Base-by-base conservation (phyloP, 2,113 vertebrate species). In the Sarotherodon lohbergeri region DNA sequence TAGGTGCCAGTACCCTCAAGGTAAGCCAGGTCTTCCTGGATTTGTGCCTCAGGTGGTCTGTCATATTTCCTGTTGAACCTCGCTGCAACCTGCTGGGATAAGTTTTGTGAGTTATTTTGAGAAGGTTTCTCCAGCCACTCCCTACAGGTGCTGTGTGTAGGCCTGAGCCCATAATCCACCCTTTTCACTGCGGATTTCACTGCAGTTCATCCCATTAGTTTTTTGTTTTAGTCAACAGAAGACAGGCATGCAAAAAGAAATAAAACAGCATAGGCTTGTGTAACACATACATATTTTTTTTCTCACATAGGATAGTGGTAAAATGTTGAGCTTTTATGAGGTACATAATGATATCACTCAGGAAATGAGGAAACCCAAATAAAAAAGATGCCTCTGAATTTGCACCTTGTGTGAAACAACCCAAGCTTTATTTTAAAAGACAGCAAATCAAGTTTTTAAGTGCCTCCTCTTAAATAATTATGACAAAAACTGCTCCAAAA, bases 131-230 rank as follows among this genome's bases (percentile, higher is more conserved):
- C 57, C 81, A 89, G 89, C 93, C 93, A 92, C 91, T 93, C 93
- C 94, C 91, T 81, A 86, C 92, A 95, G 93, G 94, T 93, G 90
- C 90, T 88, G 86, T 87, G 80, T 90, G 76, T 88, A 94, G 90
- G 84, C 89, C 83, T 94, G 90, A 92, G 85, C 92, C 78, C 76
- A 89, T 93, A 94, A 95, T 94, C 93, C 84, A 71, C 22, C 57
- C 83, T 85, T 89, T 94, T 94, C 85, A 93, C 2, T 61, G 73
- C 1, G 43, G 91, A 92, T 90, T 92, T 92, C 5, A 17, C 84
- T 88, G 73, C 82, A 82, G 52, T 68, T 83, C 63, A 36, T 73
- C 86, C 55, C 59, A 85, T 83, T 78, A 24, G 27, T 16, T 43
- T 85, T 82, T 89, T 86, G 39, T 91, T 71, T 57, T 79, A 63